Evolutionary conservation across 2,888 invertebrate genomes (phyloP), one percentile per base, ranked within the genome.

Genomic region (Phengaris arion): DNA sequence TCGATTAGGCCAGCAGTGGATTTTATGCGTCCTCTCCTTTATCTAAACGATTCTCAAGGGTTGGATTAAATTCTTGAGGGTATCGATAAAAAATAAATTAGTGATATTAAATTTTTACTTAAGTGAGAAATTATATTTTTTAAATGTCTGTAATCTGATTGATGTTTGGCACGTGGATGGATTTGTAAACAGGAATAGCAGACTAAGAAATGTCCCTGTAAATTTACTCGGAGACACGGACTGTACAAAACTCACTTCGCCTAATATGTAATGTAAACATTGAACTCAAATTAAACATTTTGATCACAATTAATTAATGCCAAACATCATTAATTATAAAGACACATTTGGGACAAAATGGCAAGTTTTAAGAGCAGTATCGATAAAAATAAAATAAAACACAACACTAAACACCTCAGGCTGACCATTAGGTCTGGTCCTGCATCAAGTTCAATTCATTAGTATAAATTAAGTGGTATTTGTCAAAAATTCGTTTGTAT

Each of bases 391-490:
- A 52, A 74, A 13, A 74, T 15, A 68, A 55, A 75, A 46, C 52
- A 72, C 72, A 72, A 35, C 72, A 72, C 52, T 72, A 72, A 15
- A 22, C 52, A 52, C 35, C 52, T 35, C 35, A 13, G 52, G 52
- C 22, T 54, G 72, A 72, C 52, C 72, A 72, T 72, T 54, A 52
- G 72, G 22, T 72, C 35, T 70, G 51, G 13, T 13, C 72, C 82
- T 86, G 88, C 90, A 91, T 90, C 89, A 85, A 90, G 90, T 91
- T 87, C 79, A 87, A 87, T 89, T 93, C 90, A 92, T 92, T 93
- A 92, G 89, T 88, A 88, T 89, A 91, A 92, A 93, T 93, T 92
- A 92, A 93, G 91, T 90, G 87, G 90, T 92, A 92, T 93, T 92
- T 92, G 91, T 92, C 92, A 91, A 90, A 91, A 88, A 85, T 87